Conservation (phyloP, 2,113 vertebrate species). For the Camelus dromedarius region DNA sequence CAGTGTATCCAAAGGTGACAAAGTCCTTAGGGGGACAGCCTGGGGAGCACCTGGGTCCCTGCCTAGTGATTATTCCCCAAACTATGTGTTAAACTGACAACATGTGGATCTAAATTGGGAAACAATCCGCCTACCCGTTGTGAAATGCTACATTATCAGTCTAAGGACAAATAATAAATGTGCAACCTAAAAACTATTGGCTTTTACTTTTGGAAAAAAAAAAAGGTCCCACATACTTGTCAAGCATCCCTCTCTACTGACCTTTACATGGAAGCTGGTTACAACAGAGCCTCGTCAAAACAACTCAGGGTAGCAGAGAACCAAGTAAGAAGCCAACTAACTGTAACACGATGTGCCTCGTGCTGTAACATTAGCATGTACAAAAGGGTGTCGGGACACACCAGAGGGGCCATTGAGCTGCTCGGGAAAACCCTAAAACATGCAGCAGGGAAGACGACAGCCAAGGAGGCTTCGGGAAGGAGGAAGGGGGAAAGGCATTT, state of each 20-base stretch:
- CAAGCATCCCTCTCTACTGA: neutral
- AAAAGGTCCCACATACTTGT: neutral
- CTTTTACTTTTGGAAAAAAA: constrained; percentile 40
- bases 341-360: neutral
- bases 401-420: neutral
- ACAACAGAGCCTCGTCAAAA: neutral
- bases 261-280: neutral
- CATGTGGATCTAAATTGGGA: neutral
- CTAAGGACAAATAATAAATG: neutral
- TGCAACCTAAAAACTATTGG: neutral
- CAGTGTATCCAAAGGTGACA: neutral
- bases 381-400: neutral
- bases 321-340: neutral
- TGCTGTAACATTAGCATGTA: neutral
- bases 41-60: neutral
- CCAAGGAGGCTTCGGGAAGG: neutral
- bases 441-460: neutral
- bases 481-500: neutral
- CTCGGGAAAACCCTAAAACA: neutral
- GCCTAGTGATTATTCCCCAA: neutral
- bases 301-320: neutral
- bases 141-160: neutral
- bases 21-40: neutral
- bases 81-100: neutral
- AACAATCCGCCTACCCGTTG: neutral